Percentiles rank a stretch among this genome's conserved stretches.
phyloP scores from a whole-genome alignment of 2,113 vertebrate genomes.

The Phyllopteryx taeniolatus region DNA sequence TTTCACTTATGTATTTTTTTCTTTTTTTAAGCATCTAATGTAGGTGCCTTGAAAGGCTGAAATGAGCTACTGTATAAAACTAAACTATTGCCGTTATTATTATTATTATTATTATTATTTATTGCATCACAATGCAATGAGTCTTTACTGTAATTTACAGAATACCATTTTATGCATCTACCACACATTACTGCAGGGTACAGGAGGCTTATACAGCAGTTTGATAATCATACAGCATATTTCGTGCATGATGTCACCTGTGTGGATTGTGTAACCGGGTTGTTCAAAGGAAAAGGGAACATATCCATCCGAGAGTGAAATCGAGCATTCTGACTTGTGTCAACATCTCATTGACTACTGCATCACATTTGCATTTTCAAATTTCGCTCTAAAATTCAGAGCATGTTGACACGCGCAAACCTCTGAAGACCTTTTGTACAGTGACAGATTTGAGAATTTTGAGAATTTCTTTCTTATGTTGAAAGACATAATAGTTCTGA shows the following conservation, averaged over 20 bases:
- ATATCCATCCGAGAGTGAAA: slow-evolving; percentile 38
- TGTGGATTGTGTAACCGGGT: slow-evolving; percentile 13
- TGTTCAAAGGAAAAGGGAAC: slow-evolving; percentile 7
- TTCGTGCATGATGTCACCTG: slow-evolving; percentile 7
- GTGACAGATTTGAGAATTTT: neutral
- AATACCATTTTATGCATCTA: neutral
- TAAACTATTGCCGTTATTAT: no score
- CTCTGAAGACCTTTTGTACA: neutral
- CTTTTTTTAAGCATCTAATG: no score
- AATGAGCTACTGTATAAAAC: no score
- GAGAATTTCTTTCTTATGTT: neutral
- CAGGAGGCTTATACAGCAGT: slow-evolving; percentile 9
- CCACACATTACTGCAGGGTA: neutral
- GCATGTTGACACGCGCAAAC: neutral
- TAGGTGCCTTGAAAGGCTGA: no score
- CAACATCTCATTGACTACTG: slow-evolving; percentile 25
- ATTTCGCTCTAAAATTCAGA: slow-evolving; percentile 13
- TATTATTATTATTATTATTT: no score
- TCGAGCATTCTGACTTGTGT: slow-evolving; percentile 25
- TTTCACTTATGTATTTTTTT: neutral
- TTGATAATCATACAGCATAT: neutral
- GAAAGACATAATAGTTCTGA: neutral
- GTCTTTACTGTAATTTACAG: neutral
- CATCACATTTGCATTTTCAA: slow-evolving; percentile 9
- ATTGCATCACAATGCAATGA: no score